These are phyloP conservation scores for Euphydryas editha DNA, from an alignment of 2,888 invertebrate genomes.

Conservation along the genomic window DNA sequence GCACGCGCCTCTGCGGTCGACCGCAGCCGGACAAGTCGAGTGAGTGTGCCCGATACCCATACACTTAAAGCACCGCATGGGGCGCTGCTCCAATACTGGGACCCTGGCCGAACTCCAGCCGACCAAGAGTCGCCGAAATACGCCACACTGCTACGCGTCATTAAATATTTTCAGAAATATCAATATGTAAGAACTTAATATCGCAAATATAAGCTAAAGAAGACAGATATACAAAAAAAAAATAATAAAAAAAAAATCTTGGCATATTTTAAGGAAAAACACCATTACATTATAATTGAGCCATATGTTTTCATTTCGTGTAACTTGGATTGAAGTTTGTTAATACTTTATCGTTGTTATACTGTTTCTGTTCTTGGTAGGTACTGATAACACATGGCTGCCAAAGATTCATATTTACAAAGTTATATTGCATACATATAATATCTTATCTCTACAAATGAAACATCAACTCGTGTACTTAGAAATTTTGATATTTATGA, in stretches of 20 bases:
- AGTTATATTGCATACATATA: neutral
- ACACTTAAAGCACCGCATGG: no score
- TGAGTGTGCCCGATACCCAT: no score
- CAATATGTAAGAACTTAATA: no score
- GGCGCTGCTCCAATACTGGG: no score
- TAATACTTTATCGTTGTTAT: neutral
- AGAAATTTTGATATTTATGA: no score
- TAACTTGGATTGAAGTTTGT: neutral
- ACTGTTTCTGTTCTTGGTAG: neutral
- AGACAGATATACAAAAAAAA: neutral
- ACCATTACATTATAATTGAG: neutral
- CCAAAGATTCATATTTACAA: neutral
- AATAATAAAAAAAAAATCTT: neutral
- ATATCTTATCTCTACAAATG: neutral
- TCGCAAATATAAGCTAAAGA: neutral
- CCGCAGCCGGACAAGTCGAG: no score
- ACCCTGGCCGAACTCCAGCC: no score
- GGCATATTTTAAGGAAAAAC: neutral
- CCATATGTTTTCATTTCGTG: conserved; percentile 1
- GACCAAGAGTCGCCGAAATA: no score
- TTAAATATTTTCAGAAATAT: no score
- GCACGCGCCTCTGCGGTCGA: no score
- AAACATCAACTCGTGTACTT: no score
- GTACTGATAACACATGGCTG: neutral
- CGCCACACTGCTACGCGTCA: no score